Base-by-base conservation (phyloP, 2,888 invertebrate species). In the Ormyrus labotus region DNA sequence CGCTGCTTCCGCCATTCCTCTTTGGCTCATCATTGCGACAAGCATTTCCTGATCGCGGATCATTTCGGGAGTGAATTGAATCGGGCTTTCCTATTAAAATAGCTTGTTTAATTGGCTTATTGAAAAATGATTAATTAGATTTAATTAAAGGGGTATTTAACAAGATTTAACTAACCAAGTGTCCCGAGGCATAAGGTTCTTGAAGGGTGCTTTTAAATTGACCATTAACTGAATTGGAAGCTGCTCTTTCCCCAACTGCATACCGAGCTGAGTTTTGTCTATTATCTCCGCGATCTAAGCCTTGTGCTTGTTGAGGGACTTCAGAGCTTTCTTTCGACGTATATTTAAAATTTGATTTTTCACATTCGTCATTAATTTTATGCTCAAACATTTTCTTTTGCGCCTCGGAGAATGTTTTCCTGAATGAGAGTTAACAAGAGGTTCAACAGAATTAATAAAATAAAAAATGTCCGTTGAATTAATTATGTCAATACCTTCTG, bases 1-100 rank as follows among this genome's bases (percentile, higher is more conserved):
- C 11, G 88, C 64, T 0, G 87, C 85, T n/a, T 89, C 85, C 4
- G 85, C 83, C 63, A 89, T 83, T 6, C 85, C 85, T 55, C 89
- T 90, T 51, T 89, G 89, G 10, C 82, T 85, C 88, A 90, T 86
- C 2, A 85, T 85, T 1, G 82, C 63, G 8, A 90, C 79, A 6
- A 90, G 78, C 50, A 85, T 53, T 65, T 89, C 89, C 60, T 90
- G 90, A 53, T 90, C 89, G 6, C 81, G 84, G 47, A 90, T 84
- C 90, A 90, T 90, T 8, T 84, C 82, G 0, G 84, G 77, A 2
- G 86, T 89, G 78, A 87, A 90, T 69, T 83, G 67, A 0, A 67
- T 34, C 3, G 8, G 0, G 34, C 5, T 45, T 34, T 67, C 45
- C 13, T 60, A 13, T 10, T 34, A 60, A 6, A 60, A 34, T 9